These are phyloP conservation scores for Leptosomus discolor DNA, from an alignment of 2,113 vertebrate species.

Conservation along the genomic window DNA sequence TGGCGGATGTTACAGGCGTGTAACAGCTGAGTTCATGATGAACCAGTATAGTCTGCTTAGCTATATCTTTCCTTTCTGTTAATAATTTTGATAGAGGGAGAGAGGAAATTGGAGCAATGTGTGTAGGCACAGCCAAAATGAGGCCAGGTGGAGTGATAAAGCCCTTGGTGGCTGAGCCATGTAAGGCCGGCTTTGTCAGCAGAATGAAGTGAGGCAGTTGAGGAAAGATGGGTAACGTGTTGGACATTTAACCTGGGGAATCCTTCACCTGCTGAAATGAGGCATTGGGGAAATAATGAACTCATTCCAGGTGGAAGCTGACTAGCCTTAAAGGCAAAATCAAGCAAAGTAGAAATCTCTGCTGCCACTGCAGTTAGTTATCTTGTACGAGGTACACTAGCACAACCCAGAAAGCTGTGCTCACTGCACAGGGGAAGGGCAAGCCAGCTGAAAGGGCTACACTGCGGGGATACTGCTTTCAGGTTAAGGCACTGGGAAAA, in stretches of 20 bases:
- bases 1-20: background rate
- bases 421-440: background rate
- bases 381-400: background rate
- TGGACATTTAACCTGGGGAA: constrained; percentile 18
- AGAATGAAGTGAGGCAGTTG: background rate
- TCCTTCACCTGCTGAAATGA: background rate
- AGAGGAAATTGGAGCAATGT: background rate
- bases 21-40: background rate
- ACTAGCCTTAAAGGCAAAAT: background rate
- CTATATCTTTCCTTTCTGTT: background rate
- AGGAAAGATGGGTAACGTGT: background rate
- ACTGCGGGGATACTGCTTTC: background rate
- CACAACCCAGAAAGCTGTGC: background rate
- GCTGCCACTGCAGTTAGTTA: background rate
- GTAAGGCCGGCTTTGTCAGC: background rate
- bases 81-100: constrained; percentile 4
- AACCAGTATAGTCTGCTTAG: background rate
- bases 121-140: background rate
- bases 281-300: background rate
- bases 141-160: constrained; percentile 22
- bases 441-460: background rate
- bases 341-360: background rate
- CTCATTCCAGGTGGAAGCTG: background rate
- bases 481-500: background rate
- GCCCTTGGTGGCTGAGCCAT: background rate